Evolutionary conservation across 2,797 vertebrate species (phyloP), one percentile per base, ranked within the genome.

Genomic region (Sardinella longiceps): DNA sequence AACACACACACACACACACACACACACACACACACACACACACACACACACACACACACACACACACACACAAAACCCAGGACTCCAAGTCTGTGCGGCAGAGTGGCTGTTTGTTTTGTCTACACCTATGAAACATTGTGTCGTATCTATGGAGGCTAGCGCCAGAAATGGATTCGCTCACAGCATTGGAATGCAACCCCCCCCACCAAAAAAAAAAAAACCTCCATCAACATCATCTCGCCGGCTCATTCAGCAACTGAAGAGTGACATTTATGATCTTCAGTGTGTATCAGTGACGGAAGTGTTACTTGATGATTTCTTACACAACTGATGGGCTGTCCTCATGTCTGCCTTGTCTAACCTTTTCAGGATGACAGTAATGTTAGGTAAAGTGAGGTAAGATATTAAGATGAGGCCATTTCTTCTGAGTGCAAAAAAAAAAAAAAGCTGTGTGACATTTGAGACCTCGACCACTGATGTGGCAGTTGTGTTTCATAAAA

Each of bases 91-190:
- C 14, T 12, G 63, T 15, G 63, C 30, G 30, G 25, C 10, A 28
- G 43, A 43, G 30, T 5, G 30, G 28, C 60, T 74, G 33, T 74
- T 74, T 74, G 66, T 74, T 74, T 74, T 74, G 66, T 85, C 81
- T 92, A 93, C 93, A 93, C 93, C 93, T 85, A 87, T 70, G 83
- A 83, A 89, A 91, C 87, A 85, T 18, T 74, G 66, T 74, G 66
- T 37, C 30, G 66, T 74, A 74, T 74, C 66, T 74, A 74, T 74
- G 66, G 14, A 74, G 66, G 66, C 66, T 15, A 37, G 14, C 0
- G 66, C 66, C 66, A n/a, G 85, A 88, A 90, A 39, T 50, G n/a
- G 20, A 88, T 89, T 74, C 66, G 14, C 66, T 74, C 30, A 74
- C 14, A 15, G 33, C 66, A 74, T 18, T 15, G 33, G 66, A 74